phyloP scores from a whole-genome alignment of 1,140 invertebrate species.

The Cydia strobilella region DNA sequence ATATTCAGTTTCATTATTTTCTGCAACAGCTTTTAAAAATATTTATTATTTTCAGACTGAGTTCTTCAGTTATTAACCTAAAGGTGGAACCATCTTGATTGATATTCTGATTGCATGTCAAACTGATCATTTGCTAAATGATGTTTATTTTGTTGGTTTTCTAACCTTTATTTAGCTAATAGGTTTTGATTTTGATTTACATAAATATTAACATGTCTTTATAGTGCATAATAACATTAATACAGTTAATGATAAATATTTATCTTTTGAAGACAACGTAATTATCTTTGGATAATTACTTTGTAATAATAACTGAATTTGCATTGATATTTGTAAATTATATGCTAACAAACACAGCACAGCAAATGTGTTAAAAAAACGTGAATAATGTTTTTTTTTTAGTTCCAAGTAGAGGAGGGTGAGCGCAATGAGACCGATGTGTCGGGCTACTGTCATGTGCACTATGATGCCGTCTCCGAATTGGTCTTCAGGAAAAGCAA shows the following conservation, averaged over 20 bases:
- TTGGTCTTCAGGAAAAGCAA: constrained; percentile 60
- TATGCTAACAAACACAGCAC: background rate
- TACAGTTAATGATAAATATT: background rate
- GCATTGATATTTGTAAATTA: too few relatives aligned
- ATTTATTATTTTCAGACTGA: too few relatives aligned
- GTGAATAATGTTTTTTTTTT: constrained; percentile 14
- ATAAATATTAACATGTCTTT: too few relatives aligned
- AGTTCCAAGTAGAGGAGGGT: constrained; percentile 59
- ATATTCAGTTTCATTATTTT: too few relatives aligned
- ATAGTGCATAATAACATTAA: too few relatives aligned
- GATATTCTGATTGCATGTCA: background rate
- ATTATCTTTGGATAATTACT: too few relatives aligned
- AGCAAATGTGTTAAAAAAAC: too few relatives aligned
- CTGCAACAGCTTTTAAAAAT: too few relatives aligned
- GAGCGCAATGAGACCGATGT: constrained; percentile 62
- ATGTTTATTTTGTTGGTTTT: background rate
- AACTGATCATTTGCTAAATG: background rate
- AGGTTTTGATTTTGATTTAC: too few relatives aligned
- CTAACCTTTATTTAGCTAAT: background rate
- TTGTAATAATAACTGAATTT: too few relatives aligned
- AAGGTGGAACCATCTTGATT: background rate
- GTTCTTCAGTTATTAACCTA: background rate
- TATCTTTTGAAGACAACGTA: background rate
- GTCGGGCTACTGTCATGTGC: constrained; percentile 52
- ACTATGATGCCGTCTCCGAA: constrained; percentile 53